phyloP scores from a whole-genome alignment of 2,888 invertebrate species.

The Dysmachus trigonus region DNA sequence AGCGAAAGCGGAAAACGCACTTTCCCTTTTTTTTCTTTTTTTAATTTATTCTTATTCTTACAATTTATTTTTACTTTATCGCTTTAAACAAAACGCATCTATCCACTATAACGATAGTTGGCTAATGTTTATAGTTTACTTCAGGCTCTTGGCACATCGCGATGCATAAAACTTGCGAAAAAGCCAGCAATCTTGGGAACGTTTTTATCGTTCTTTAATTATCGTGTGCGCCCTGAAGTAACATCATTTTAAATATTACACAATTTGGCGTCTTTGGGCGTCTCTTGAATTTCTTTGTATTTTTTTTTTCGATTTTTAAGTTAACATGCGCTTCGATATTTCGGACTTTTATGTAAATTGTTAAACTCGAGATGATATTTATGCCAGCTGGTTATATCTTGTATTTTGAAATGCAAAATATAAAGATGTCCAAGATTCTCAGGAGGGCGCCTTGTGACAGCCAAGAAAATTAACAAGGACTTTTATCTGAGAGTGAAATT shows the following conservation, averaged over 20 bases:
- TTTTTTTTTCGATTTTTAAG: background rate
- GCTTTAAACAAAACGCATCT: background rate
- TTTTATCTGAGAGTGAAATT: background rate
- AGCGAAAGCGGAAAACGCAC: slow-evolving; percentile 22
- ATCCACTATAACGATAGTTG: background rate
- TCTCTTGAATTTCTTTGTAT: background rate
- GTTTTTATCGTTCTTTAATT: background rate
- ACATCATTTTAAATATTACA: background rate
- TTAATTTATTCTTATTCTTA: background rate
- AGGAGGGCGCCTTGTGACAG: background rate
- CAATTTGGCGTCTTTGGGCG: background rate
- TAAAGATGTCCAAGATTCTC: background rate
- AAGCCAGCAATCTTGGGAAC: background rate
- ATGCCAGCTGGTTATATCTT: background rate
- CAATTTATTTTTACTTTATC: background rate
- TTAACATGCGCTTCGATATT: background rate
- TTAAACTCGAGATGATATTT: background rate
- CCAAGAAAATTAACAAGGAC: background rate
- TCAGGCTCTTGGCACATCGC: background rate
- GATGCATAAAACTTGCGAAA: background rate
- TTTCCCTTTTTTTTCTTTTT: slow-evolving; percentile 4
- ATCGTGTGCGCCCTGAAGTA: background rate
- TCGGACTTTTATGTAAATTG: background rate
- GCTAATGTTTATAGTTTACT: background rate
- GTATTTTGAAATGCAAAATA: background rate